phyloP scores from a whole-genome alignment of 2,113 vertebrate species.

The Pterocles orientalis region DNA sequence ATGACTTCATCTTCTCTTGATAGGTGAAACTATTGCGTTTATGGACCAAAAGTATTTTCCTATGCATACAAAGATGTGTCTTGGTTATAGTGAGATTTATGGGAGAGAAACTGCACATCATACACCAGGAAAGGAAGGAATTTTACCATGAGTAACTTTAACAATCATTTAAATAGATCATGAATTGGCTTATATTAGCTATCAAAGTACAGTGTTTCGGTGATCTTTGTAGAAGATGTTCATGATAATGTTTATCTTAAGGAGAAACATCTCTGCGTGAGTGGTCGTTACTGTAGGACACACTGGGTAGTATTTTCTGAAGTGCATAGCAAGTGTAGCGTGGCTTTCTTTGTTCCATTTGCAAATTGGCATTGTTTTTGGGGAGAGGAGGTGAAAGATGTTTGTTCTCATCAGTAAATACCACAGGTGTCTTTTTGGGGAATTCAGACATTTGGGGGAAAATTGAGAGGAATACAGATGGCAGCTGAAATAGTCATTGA shows the following conservation, averaged over 20 bases:
- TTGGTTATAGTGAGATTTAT: background rate
- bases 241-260: background rate
- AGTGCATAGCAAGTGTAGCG: background rate
- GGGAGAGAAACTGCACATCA: background rate
- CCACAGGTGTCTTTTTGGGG: constrained; percentile 1
- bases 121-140: background rate
- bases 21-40: constrained; percentile 8
- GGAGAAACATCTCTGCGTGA: background rate
- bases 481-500: constrained; percentile 10
- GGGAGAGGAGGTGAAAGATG: background rate
- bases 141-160: background rate
- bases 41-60: constrained; percentile 19
- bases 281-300: background rate
- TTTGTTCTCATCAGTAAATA: background rate
- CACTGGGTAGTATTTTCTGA: background rate
- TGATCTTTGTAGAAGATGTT: background rate
- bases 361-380: background rate
- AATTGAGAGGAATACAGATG: constrained; percentile 1
- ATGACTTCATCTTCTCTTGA: constrained; percentile 10
- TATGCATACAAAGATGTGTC: background rate
- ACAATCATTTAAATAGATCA: background rate
- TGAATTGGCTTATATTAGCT: background rate
- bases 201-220: background rate
- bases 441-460: background rate
- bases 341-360: background rate